Conservation (phyloP, 2,113 vertebrate genomes). For the Dermatemys mawii region DNA sequence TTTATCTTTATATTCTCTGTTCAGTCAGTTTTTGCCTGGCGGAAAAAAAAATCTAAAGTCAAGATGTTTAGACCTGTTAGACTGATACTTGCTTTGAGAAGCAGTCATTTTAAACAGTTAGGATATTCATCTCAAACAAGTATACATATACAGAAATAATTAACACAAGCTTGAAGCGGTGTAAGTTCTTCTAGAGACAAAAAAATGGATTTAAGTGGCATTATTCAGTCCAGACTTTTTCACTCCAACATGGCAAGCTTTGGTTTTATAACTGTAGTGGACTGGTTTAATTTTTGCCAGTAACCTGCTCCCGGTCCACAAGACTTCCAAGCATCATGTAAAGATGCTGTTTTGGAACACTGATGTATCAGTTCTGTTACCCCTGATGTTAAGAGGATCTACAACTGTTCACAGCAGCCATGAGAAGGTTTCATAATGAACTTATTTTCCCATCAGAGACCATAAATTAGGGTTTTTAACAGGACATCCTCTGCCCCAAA, state of each 20-base stretch:
- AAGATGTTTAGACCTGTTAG: not conserved
- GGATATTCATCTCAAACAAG: not conserved
- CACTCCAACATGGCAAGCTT: slow-evolving; percentile 5
- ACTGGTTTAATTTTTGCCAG: slow-evolving; percentile 35
- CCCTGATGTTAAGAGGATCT: not conserved
- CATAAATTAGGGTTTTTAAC: not conserved
- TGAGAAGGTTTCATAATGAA: not conserved
- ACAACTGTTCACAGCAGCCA: not conserved
- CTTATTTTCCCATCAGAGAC: rapidly evolving
- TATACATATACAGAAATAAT: not conserved
- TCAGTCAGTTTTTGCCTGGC: not conserved
- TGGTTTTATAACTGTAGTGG: not conserved
- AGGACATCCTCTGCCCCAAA: rapidly evolving
- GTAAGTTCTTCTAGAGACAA: slow-evolving; percentile 26
- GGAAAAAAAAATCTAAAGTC: not conserved
- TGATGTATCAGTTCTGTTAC: not conserved
- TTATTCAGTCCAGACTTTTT: not conserved
- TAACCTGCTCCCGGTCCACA: not conserved
- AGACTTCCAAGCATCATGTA: not conserved
- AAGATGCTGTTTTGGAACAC: not conserved
- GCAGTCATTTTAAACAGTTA: not conserved
- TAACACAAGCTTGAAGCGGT: not conserved
- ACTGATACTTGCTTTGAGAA: not conserved
- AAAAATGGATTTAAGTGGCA: not conserved
- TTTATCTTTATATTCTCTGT: not conserved